Evolutionary conservation across 2,888 invertebrate genomes (phyloP).

Genomic region (Hipparchia sbordonii): DNA sequence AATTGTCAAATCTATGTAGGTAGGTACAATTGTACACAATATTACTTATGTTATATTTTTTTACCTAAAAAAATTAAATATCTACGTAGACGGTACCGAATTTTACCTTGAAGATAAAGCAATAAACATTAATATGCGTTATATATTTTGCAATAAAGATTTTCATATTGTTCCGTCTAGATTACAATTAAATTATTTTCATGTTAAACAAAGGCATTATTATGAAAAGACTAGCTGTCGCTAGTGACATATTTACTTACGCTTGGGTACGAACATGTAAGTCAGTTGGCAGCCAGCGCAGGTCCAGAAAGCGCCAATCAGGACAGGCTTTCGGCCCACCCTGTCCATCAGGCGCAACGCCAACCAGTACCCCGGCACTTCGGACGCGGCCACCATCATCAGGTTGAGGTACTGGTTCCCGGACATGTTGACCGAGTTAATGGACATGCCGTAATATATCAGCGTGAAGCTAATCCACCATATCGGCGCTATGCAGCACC

Average conservation of each 20-base stretch:
- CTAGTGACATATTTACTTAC: conserved; percentile 45
- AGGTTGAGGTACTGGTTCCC: conserved; percentile 87
- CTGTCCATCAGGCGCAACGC: conserved; percentile 82
- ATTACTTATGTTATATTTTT: no score
- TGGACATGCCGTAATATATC: conserved; percentile 87
- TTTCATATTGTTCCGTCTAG: neutral
- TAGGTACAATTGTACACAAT: no score
- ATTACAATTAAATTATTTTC: no score
- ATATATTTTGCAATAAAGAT: no score
- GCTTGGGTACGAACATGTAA: conserved; percentile 40
- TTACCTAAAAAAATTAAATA: neutral
- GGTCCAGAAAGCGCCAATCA: conserved; percentile 43
- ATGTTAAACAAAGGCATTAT: no score
- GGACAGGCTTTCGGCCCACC: conserved; percentile 62
- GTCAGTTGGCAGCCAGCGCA: conserved; percentile 40
- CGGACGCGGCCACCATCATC: conserved; percentile 82
- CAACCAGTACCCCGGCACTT: conserved; percentile 85
- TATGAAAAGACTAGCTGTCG: no score
- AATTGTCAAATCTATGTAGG: no score
- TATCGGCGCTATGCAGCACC: conserved; percentile 74
- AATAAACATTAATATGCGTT: no score
- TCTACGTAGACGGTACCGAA: neutral
- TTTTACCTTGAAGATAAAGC: neutral
- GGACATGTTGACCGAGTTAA: conserved; percentile 86
- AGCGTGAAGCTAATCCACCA: conserved; percentile 88